Percentiles rank a stretch among this genome's conserved stretches.
Evolutionary conservation across 2,797 vertebrate species (phyloP).

Genomic region (Miichthys miiuy): DNA sequence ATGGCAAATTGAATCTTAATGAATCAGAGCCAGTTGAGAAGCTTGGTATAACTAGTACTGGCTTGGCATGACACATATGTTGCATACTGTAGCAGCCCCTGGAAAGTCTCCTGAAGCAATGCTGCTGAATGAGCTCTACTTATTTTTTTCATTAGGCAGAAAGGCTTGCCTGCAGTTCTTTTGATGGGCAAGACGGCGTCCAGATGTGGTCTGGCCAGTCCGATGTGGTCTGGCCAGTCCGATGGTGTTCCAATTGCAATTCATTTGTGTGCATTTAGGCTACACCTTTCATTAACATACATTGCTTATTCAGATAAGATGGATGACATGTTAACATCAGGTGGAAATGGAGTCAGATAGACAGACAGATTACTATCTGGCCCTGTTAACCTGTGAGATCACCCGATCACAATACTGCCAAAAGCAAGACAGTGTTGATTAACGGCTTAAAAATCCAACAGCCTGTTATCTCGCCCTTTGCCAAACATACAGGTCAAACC

Average conservation of each 20-base stretch:
- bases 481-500: conserved; percentile 31
- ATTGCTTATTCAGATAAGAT: not conserved
- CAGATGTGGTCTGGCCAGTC: conserved; percentile 1
- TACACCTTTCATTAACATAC: not conserved
- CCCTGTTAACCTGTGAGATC: conserved; percentile 33
- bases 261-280: not conserved
- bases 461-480: conserved; percentile 23
- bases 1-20: not conserved
- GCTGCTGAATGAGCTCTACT: not conserved
- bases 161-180: not conserved
- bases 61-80: not conserved
- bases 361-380: conserved; percentile 12
- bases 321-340: conserved; percentile 1
- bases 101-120: not conserved
- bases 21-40: not conserved
- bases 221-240: not conserved
- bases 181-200: not conserved
- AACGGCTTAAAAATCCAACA: conserved; percentile 14
- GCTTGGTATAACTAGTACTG: not conserved
- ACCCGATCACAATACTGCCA: conserved; percentile 10
- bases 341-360: conserved; percentile 4
- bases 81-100: too few species aligned
- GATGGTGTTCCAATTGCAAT: not conserved
- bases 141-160: not conserved
- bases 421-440: conserved; percentile 40